Evolutionary conservation across 2,113 vertebrate genomes (phyloP).

Genomic region (Engystomops pustulosus): DNA sequence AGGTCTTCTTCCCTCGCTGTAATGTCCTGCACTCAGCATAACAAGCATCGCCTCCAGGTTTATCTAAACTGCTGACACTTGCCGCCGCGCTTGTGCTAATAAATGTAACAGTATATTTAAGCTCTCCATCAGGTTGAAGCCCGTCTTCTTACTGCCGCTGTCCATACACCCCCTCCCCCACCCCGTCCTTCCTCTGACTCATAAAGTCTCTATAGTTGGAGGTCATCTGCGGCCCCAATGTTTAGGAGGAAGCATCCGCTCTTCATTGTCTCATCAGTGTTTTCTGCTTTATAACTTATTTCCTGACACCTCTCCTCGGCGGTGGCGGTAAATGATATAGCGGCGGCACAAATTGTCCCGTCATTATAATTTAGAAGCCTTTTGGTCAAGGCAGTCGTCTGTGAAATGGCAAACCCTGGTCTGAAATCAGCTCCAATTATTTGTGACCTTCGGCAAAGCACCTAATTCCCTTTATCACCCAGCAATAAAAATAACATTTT

Average conservation of each 20-base stretch:
- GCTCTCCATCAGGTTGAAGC: constrained; percentile 1
- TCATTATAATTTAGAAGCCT: constrained; percentile 51
- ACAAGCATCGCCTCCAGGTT: constrained; percentile 19
- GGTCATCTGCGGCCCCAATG: constrained; percentile 38
- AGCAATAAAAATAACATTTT: background rate
- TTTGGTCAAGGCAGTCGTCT: constrained; percentile 52
- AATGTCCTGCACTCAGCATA: constrained; percentile 16
- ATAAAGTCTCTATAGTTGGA: constrained; percentile 50
- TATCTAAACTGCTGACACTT: constrained; percentile 28
- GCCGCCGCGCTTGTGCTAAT: background rate
- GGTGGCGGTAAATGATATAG: constrained; percentile 20
- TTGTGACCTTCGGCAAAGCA: constrained; percentile 51
- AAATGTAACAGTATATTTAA: constrained; percentile 21
- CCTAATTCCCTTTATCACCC: constrained; percentile 19
- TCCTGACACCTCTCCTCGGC: constrained; percentile 43
- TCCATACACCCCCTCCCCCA: constrained; percentile 34
- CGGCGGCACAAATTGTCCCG: background rate
- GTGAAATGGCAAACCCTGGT: constrained; percentile 55
- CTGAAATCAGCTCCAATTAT: constrained; percentile 56
- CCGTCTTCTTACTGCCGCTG: constrained; percentile 2
- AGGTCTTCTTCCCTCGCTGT: background rate
- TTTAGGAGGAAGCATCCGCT: constrained; percentile 41
- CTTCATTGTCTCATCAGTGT: constrained; percentile 49
- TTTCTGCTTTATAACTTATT: constrained; percentile 49
- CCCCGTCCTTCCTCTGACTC: constrained; percentile 27